Evolutionary conservation across 2,797 vertebrate genomes (phyloP).

Genomic region (Karalla daura): DNA sequence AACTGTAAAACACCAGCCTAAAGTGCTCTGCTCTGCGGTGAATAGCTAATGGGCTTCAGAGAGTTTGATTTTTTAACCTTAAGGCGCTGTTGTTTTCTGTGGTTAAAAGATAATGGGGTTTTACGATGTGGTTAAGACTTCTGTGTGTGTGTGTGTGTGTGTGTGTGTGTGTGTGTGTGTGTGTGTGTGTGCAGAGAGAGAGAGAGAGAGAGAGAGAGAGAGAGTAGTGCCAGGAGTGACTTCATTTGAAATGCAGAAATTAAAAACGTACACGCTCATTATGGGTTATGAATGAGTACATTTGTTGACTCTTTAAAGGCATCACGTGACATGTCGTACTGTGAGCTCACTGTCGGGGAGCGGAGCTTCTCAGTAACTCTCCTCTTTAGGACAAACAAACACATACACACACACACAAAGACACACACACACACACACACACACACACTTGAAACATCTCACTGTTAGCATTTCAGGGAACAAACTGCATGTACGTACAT

Average conservation of each 20-base stretch:
- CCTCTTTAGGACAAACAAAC: neutral
- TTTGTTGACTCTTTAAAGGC: neutral
- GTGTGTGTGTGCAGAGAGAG: no score
- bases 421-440: no score
- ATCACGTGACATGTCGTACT: neutral
- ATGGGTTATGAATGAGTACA: neutral
- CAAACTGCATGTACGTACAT: no score
- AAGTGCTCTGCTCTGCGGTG: slow-evolving; percentile 78
- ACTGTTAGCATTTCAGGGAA: no score
- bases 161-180: slow-evolving; percentile 22
- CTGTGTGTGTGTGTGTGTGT: slow-evolving; percentile 34
- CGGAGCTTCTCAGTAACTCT: neutral
- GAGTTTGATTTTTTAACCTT: slow-evolving; percentile 72
- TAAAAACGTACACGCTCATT: neutral
- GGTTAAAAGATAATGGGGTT: slow-evolving; percentile 75
- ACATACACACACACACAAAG: neutral
- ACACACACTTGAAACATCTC: no score
- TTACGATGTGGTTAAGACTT: slow-evolving; percentile 68
- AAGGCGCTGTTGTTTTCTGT: slow-evolving; percentile 74
- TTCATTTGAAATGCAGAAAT: slow-evolving; percentile 34
- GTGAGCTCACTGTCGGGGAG: no score
- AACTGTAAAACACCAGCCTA: slow-evolving; percentile 71
- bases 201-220: slow-evolving; percentile 5
- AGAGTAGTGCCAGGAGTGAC: slow-evolving; percentile 3
- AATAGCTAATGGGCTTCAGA: slow-evolving; percentile 74